Base-by-base conservation (phyloP, 2,888 invertebrate species). In the Platycnemis pennipes region DNA sequence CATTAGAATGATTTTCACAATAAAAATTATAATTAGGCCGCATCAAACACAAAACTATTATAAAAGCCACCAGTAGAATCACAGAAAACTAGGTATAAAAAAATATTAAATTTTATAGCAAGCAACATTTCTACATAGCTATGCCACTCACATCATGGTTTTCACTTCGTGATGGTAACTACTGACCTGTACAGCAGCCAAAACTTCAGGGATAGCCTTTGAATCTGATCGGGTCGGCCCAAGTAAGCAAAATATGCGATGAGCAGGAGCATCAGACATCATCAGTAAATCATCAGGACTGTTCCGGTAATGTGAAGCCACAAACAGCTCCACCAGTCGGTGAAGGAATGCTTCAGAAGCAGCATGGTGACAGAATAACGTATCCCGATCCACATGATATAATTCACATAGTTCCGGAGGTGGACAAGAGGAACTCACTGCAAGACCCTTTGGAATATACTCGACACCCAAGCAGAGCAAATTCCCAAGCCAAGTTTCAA, bases 211-310 rank as follows among this genome's bases (percentile, higher is more conserved):
- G 95, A 99, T 96, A 86, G 97, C 95, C 94, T 97, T 98, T 91
- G 96, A 96, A 95, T 97, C 97, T 0, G 98, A 97, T 95, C 98
- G 97, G 0, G 99, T 97, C 0, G 99, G 99, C 0, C 98, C 98
- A 95, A 99, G 97, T 77, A 99, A 97, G 95, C 99, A 99, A 97
- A 99, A 99, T 94, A 99, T 96, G 96, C 99, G 99, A 97, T 99
- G 99, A 0, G 99, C 99, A 0, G 99, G 99, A 31, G 99, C 99
- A 96, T 99, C 99, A 26, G 99, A 99, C 97, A 99, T 97, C 97
- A 99, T 98, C 97, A 99, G 99, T 86, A 99, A 97, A 97, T 99
- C 99, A 96, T 99, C 99, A 0, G 99, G 99, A 94, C 99, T 99
- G 97, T 99, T 99, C 98, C 98, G 96, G 96, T 99, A 99, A 97